Evolutionary conservation across 2,797 vertebrate genomes (phyloP).

Genomic region (Hipposideros larvatus): DNA sequence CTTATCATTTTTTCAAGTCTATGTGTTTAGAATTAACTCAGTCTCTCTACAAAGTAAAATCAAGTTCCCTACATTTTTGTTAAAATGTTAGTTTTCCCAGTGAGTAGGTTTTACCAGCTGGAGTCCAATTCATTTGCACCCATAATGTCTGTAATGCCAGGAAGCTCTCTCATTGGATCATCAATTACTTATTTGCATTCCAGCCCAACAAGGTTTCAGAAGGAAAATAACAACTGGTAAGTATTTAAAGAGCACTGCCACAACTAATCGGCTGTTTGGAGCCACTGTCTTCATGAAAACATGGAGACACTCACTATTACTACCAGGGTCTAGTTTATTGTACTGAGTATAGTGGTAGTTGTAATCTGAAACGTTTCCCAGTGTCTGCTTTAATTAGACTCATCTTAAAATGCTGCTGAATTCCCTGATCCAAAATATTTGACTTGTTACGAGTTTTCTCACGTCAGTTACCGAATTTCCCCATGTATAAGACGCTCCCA

Average conservation of each 20-base stretch:
- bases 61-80: background rate
- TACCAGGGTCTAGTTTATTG: conserved; percentile 18
- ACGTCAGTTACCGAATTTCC: background rate
- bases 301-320: background rate
- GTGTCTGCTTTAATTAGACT: conserved; percentile 74
- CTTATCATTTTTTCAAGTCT: too few species aligned
- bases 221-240: background rate
- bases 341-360: conserved; percentile 61
- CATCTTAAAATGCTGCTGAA: conserved; percentile 48
- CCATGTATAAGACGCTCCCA: too few species aligned
- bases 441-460: conserved; percentile 67
- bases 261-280: background rate
- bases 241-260: background rate
- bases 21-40: too few species aligned
- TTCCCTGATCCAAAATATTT: conserved; percentile 47
- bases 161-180: background rate
- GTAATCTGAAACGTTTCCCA: background rate
- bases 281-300: background rate
- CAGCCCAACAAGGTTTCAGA: background rate
- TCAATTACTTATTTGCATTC: background rate
- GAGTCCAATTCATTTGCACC: background rate
- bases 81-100: background rate
- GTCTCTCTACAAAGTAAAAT: background rate
- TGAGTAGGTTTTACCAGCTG: background rate
- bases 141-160: background rate